Evolutionary conservation across 1,140 invertebrate species (phyloP), one percentile per base, ranked within the genome.

Genomic region (Trinorchestia longiramus): DNA sequence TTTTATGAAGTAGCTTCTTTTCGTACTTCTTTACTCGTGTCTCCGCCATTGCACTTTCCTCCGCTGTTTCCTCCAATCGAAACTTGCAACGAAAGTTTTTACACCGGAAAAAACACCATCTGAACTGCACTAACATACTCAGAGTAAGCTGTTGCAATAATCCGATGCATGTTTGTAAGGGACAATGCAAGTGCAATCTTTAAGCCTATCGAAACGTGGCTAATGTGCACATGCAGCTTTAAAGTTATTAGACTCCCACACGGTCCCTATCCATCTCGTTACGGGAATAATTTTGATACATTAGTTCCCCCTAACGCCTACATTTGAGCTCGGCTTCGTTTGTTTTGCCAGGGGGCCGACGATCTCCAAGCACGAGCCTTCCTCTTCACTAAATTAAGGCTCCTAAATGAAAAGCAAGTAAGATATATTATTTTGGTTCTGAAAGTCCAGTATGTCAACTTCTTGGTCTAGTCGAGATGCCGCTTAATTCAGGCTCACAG

Each of bases 221-320:
- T 36, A 3, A 28, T 77, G 62, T 36, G 15, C 28, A 23, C 62
- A 36, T 77, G 28, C 15, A 77, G 62, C 15, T 28, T 77, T 28
- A 77, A 90, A 90, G 43, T 41, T 90, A 90, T 90, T 42, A 90
- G 43, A 90, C 88, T 19, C 88, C 88, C 88, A 41, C 88, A 90
- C 88, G 88, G 43, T 36, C 36, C 88, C 43, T 4, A 90, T 90
- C 88, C n/a, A 90, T 90, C 88, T 90, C 8, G 41, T 41, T 42
- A 15, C 41, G 1, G 28, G 88, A 90, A 42, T 90, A 90, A 90
- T 90, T 90, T 90, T 90, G 88, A 90, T 90, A 41, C n/a, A 90
- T 90, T 90, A 43, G 88, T 42, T 90, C 43, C 88, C 11, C 36
- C n/a, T 90, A 42, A 43, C 88, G 15, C 88, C 88, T 43, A 17